These are phyloP conservation scores for Taxidea taxus DNA, from an alignment of 2,113 vertebrate genomes.

Conservation along the genomic window DNA sequence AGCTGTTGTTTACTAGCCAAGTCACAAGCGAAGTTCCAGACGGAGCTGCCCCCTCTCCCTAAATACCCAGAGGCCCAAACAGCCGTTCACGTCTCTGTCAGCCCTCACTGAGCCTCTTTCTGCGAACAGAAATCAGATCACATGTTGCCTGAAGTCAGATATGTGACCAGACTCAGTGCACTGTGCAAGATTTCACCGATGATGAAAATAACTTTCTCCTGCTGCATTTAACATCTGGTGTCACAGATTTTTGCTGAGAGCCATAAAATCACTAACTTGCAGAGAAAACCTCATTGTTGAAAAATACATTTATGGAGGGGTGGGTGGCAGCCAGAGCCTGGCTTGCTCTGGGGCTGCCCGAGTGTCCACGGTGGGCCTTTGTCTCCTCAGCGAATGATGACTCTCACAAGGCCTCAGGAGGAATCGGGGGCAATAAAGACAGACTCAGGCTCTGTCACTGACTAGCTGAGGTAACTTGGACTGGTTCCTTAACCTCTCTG, in stretches of 20 bases:
- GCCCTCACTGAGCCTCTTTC: not conserved
- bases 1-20: slow-evolving; percentile 42
- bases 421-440: not conserved
- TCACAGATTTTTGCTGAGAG: slow-evolving; percentile 81
- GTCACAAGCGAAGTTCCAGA: not conserved
- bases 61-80: slow-evolving; percentile 17
- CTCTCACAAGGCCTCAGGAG: not conserved
- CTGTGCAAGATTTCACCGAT: slow-evolving; percentile 67
- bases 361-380: not conserved
- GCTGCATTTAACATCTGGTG: slow-evolving; percentile 79
- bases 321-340: slow-evolving; percentile 36
- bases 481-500: slow-evolving; percentile 18
- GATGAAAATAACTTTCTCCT: slow-evolving; percentile 78
- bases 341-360: slow-evolving; percentile 25
- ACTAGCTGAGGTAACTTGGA: not conserved
- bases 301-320: slow-evolving; percentile 55
- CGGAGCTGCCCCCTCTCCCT: not conserved
- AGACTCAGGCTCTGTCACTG: not conserved
- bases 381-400: not conserved
- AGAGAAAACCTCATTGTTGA: slow-evolving; percentile 75
- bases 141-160: slow-evolving; percentile 73
- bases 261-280: slow-evolving; percentile 77
- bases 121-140: slow-evolving; percentile 69
- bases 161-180: slow-evolving; percentile 63
- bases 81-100: not conserved